phyloP scores from a whole-genome alignment of 2,888 invertebrate species.

The Perizoma affinitatum region DNA sequence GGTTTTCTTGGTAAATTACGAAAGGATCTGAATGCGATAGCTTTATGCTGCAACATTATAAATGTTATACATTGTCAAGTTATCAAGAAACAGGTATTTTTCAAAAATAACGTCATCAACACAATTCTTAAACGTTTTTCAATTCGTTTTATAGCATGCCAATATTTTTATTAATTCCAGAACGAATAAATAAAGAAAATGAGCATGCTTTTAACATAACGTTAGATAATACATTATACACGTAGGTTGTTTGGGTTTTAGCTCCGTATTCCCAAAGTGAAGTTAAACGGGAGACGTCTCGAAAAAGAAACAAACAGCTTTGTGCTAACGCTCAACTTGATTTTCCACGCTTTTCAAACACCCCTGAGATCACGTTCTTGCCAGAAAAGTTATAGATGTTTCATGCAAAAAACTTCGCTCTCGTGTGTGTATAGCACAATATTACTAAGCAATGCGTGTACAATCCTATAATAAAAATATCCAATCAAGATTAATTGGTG shows the following conservation, averaged over 20 bases:
- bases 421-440: slow-evolving; percentile 35
- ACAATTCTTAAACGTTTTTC: too few species aligned
- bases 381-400: slow-evolving; percentile 27
- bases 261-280: slow-evolving; percentile 39
- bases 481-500: too few species aligned
- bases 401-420: slow-evolving; percentile 50
- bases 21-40: too few species aligned
- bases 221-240: slow-evolving; percentile 24
- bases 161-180: too few species aligned
- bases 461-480: too few species aligned
- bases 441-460: background rate
- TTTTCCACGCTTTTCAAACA: slow-evolving; percentile 46
- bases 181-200: slow-evolving; percentile 1
- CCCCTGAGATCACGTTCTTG: slow-evolving; percentile 38
- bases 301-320: slow-evolving; percentile 54
- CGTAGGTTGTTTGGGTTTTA: slow-evolving; percentile 29
- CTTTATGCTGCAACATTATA: too few species aligned
- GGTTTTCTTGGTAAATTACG: too few species aligned
- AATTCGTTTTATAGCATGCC: too few species aligned
- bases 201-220: slow-evolving; percentile 24
- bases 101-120: too few species aligned
- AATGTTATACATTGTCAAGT: too few species aligned
- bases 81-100: too few species aligned
- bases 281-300: slow-evolving; percentile 42
- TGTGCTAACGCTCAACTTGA: slow-evolving; percentile 50